Evolutionary conservation across 2,113 vertebrate genomes (phyloP).

Genomic region (Mungos mungo): DNA sequence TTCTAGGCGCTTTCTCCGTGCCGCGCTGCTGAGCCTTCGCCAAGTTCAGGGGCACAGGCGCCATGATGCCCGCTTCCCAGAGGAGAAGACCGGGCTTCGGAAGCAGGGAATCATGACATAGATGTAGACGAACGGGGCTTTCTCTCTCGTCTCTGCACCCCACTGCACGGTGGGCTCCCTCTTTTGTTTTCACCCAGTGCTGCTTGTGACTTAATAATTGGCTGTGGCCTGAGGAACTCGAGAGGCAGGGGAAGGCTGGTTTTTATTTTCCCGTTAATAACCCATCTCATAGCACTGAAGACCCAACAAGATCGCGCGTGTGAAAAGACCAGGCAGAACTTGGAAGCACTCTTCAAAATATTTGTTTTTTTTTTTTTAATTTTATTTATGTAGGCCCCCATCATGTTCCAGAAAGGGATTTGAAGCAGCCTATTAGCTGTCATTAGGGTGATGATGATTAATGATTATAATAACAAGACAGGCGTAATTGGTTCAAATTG

Average conservation of each 20-base stretch:
- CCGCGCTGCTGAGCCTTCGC: neutral
- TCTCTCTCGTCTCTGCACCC: neutral
- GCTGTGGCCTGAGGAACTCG: neutral
- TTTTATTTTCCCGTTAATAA: neutral
- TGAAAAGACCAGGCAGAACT: neutral
- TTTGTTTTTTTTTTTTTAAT: slow-evolving; percentile 45
- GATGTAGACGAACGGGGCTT: rapidly evolving
- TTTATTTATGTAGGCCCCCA: slow-evolving; percentile 42
- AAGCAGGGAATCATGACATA: neutral
- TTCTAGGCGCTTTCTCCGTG: neutral
- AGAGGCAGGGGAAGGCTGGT: neutral
- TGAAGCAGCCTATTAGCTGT: slow-evolving; percentile 76
- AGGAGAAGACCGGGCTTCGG: neutral
- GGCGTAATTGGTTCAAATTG: slow-evolving; percentile 76
- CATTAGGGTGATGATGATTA: slow-evolving; percentile 77
- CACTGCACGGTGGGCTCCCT: neutral
- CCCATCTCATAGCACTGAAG: neutral
- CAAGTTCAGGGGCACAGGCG: neutral
- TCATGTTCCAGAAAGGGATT: slow-evolving; percentile 65
- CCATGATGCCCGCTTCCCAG: neutral
- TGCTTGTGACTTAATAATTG: neutral
- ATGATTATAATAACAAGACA: slow-evolving; percentile 79
- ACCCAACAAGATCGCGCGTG: neutral
- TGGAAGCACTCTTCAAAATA: slow-evolving; percentile 40
- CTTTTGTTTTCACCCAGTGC: neutral